These are phyloP conservation scores for Drosophila ochracea DNA, from an alignment of 2,888 invertebrate genomes.

Conservation along the genomic window DNA sequence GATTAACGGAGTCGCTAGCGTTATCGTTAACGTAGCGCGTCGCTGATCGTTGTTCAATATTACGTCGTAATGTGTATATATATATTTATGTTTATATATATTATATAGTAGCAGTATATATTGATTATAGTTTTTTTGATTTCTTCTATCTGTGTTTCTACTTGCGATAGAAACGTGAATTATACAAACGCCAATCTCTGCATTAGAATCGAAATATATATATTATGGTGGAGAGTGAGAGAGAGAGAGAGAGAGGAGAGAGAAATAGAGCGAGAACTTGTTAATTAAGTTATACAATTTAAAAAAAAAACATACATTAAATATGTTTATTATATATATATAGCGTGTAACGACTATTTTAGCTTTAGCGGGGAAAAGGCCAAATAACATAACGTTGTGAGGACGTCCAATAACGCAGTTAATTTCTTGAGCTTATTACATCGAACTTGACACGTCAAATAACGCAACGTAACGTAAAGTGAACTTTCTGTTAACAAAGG, in stretches of 20 bases:
- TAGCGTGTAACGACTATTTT: conserved; percentile 23
- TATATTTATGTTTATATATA: conserved; percentile 31
- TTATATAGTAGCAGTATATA: conserved; percentile 23
- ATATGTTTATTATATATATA: conserved; percentile 15
- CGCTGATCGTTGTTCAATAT: conserved; percentile 43
- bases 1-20: conserved; percentile 36
- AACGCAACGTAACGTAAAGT: conserved; percentile 2
- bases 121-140: conserved; percentile 34
- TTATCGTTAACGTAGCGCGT: conserved; percentile 39
- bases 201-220: conserved; percentile 62
- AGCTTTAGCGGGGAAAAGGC: background rate
- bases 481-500: conserved; percentile 1
- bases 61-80: conserved; percentile 32
- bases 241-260: conserved; percentile 62
- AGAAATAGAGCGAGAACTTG: conserved; percentile 69
- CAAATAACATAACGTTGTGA: conserved; percentile 3
- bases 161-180: conserved; percentile 83
- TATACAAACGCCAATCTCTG: conserved; percentile 85
- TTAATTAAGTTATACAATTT: conserved; percentile 56
- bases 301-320: background rate
- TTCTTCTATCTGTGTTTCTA: conserved; percentile 51
- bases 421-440: background rate
- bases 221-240: conserved; percentile 41
- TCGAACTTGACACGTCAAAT: background rate
- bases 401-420: background rate